Percentiles rank a stretch among this genome's conserved stretches.
Conservation (phyloP, 2,797 vertebrate genomes). For the Phalanger gymnotis region DNA sequence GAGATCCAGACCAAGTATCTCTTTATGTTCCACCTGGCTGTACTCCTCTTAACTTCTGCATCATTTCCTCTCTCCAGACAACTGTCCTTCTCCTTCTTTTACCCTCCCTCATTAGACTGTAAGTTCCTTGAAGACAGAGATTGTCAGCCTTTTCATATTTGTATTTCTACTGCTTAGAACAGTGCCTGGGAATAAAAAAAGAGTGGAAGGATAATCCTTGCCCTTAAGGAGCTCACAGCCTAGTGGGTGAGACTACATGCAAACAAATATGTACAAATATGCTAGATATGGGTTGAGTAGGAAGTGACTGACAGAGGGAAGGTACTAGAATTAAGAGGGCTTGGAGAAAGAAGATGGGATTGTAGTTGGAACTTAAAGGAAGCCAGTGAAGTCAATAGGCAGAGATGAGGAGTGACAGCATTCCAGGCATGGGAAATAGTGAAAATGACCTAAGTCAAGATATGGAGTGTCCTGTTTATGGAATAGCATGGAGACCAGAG, state of each 20-base stretch:
- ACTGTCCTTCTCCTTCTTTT: not conserved
- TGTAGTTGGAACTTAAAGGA: not conserved
- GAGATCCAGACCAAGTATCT: no score
- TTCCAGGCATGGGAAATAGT: not conserved
- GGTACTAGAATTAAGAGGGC: not conserved
- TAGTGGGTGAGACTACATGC: not conserved
- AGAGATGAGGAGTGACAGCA: not conserved
- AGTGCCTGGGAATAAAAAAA: not conserved
- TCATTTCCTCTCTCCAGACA: not conserved
- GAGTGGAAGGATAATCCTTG: not conserved
- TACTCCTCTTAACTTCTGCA: not conserved
- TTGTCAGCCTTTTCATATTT: not conserved
- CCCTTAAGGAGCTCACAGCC: not conserved
- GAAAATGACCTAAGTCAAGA: not conserved
- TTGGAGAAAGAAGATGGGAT: not conserved
- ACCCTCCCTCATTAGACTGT: not conserved
- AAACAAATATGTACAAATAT: not conserved
- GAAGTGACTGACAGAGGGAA: not conserved
- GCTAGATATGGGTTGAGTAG: not conserved
- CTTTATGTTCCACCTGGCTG: no score
- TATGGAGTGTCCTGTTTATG: not conserved
- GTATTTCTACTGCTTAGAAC: not conserved
- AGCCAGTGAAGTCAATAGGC: not conserved
- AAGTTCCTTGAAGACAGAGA: not conserved
- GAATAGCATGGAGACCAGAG: not conserved